Percentiles rank a stretch among this genome's conserved stretches.
phyloP scores from a whole-genome alignment of 2,797 vertebrate genomes.

The Novumbra hubbsi region DNA sequence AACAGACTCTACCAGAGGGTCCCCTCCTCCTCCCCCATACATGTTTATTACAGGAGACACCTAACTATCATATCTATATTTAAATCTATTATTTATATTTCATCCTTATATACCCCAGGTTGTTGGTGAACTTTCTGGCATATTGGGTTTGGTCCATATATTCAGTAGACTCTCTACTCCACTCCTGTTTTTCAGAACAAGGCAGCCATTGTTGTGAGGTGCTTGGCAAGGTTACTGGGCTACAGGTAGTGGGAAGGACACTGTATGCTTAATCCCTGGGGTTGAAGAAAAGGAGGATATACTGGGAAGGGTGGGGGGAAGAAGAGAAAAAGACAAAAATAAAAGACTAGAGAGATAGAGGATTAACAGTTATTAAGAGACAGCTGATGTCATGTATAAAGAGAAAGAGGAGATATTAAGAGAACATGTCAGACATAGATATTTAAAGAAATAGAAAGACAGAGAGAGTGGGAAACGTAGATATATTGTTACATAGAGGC shows the following conservation, averaged over 20 bases:
- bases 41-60: constrained; percentile 30
- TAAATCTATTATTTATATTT: too few relatives aligned
- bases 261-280: constrained; percentile 60
- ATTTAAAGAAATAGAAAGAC: too few relatives aligned
- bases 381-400: too few relatives aligned
- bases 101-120: too few relatives aligned
- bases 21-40: not conserved
- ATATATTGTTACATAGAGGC: not conserved
- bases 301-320: not conserved
- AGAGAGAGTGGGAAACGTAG: not conserved
- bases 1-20: not conserved
- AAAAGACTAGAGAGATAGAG: too few relatives aligned
- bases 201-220: constrained; percentile 54
- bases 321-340: constrained; percentile 48
- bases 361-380: too few relatives aligned
- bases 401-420: constrained; percentile 45
- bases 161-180: constrained; percentile 5
- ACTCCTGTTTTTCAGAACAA: constrained; percentile 53
- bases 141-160: not conserved
- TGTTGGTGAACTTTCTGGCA: constrained; percentile 4
- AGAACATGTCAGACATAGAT: too few relatives aligned
- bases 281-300: constrained; percentile 27
- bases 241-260: constrained; percentile 67
- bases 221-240: constrained; percentile 54
- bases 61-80: constrained; percentile 23